Evolutionary conservation across 1,140 invertebrate species (phyloP).

Genomic region (Nilaparvata lugens): DNA sequence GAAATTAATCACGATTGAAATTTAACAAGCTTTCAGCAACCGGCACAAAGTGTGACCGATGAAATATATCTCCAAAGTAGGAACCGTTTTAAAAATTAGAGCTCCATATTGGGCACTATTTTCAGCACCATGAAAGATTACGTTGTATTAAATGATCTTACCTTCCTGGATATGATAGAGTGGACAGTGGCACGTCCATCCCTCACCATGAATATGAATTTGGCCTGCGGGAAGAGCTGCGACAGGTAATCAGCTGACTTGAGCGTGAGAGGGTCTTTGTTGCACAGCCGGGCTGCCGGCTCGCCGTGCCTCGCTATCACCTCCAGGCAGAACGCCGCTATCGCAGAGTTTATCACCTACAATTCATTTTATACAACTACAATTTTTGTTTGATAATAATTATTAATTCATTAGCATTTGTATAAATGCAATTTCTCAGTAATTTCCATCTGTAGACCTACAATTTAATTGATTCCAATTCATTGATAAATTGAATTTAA

Average conservation of each 20-base stretch:
- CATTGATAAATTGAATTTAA: not conserved
- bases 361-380: conserved; percentile 14
- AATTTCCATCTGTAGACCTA: no score
- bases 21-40: no score
- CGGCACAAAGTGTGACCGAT: no score
- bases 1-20: no score
- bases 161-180: conserved; percentile 93
- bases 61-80: no score
- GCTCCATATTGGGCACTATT: no score
- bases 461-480: no score
- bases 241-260: conserved; percentile 80
- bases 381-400: no score
- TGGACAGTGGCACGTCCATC: conserved; percentile 96
- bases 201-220: conserved; percentile 96
- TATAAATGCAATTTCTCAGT: no score
- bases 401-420: no score
- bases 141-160: no score
- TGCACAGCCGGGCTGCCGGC: conserved; percentile 85
- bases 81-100: not conserved
- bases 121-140: no score
- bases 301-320: conserved; percentile 93
- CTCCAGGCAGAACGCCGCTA: conserved; percentile 93
- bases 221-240: conserved; percentile 60
- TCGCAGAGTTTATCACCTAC: conserved; percentile 83
- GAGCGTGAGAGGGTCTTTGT: conserved; percentile 96